Conservation (phyloP, 1,140 invertebrate genomes). For the Drosophila virilis region DNA sequence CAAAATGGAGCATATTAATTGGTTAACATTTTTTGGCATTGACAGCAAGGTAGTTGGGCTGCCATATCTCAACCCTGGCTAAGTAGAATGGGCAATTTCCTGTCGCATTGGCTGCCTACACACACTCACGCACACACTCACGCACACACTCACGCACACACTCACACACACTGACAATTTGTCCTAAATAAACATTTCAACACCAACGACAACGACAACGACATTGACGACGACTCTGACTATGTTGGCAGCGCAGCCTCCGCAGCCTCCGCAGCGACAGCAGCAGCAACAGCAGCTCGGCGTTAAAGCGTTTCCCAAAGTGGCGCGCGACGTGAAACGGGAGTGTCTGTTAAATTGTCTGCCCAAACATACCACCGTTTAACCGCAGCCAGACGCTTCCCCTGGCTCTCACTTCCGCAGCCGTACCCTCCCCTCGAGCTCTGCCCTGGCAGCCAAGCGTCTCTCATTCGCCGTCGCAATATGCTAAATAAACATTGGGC, state of each 20-base stretch:
- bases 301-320: constrained; percentile 74
- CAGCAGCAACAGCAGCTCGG: too few relatives aligned
- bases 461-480: constrained; percentile 80
- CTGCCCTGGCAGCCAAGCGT: constrained; percentile 58
- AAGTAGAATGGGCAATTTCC: constrained; percentile 77
- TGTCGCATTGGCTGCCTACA: constrained; percentile 48
- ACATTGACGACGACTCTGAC: constrained; percentile 31
- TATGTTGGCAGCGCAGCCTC: constrained; percentile 21
- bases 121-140: constrained; percentile 2
- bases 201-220: constrained; percentile 55
- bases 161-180: constrained; percentile 60
- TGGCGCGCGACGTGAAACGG: constrained; percentile 55
- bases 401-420: constrained; percentile 17
- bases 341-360: constrained; percentile 74
- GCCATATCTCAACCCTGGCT: constrained; percentile 38
- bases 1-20: constrained; percentile 65
- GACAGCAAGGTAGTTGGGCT: constrained; percentile 53
- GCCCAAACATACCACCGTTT: constrained; percentile 74
- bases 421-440: neutral
- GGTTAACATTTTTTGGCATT: constrained; percentile 43
- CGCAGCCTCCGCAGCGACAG: constrained; percentile 9
- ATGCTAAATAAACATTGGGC: constrained; percentile 83
- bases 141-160: constrained; percentile 12
- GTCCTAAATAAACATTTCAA: constrained; percentile 84
- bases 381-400: constrained; percentile 62